Base-by-base conservation (phyloP, 2,113 vertebrate genomes). In the Reinhardtius hippoglossoides region DNA sequence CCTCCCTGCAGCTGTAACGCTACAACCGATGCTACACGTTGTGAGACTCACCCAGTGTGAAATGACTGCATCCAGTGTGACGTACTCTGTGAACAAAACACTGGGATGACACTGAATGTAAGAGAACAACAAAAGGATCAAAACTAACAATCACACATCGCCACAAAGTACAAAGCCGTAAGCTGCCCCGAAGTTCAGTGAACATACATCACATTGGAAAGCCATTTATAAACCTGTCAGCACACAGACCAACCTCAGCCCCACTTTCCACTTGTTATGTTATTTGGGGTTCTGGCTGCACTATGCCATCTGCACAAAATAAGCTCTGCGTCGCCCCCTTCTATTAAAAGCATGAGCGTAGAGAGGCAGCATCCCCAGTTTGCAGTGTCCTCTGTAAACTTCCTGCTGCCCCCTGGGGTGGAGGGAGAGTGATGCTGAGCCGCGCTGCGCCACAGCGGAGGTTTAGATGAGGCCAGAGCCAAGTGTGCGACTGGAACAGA, bases 191-290 rank as follows among this genome's bases (percentile, higher is more conserved):
- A 91, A 92, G 91, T 91, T 92, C 86, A 89, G 83, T 86, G 86
- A 92, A 91, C 91, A 93, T 93, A 90, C 82, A 93, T 93, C 92
- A 92, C 89, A 88, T 89, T 79, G 85, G 75, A 91, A 90, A 92
- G 84, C 81, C 88, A 93, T 94, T 93, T 92, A 93, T 93, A 92
- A 91, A 92, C 72, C 91, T 93, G 91, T 92, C 94, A 94, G 75
- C 71, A 63, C 70, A 74, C 61, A 75, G 67, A 81, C 81, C 84
- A 89, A 90, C 90, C 87, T 88, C 81, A 87, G 80, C 26, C 81
- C 86, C 88, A 86, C 92, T 92, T 91, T 90, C 76, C 88, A 62
- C 73, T 84, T 18, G 72, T 77, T 87, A 86, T 84, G 40, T 18
- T 18, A 48, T 18, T 91, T 76, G 71, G 26, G 18, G 62, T 76